Conservation (phyloP, 2,888 invertebrate species). For the Caenorhabditis sp. region DNA sequence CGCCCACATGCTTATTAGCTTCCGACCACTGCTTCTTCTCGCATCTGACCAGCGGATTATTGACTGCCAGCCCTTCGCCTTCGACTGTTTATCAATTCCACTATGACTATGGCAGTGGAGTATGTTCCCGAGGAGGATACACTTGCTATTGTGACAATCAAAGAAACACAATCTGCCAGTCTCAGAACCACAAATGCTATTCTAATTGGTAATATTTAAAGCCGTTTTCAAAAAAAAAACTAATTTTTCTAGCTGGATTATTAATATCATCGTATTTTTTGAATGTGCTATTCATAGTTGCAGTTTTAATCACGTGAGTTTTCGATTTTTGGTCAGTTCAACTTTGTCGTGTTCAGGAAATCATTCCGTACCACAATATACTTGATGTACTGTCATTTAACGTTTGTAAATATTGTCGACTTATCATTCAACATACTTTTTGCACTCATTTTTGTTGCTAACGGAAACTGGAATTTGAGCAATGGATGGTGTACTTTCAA, state of each 20-base stretch:
- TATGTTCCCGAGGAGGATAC: conserved; percentile 72
- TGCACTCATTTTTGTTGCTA: conserved; percentile 71
- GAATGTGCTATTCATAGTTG: conserved; percentile 68
- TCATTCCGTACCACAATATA: conserved; percentile 47
- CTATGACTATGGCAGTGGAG: conserved; percentile 58
- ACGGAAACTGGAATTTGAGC: conserved; percentile 72
- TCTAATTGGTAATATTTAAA: conserved; percentile 49
- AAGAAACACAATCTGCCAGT: conserved; percentile 68
- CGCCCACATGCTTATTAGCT: conserved; percentile 25
- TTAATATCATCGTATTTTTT: conserved; percentile 68
- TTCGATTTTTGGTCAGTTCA: no score
- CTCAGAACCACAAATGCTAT: conserved; percentile 65
- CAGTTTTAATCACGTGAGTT: conserved; percentile 70
- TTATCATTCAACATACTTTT: conserved; percentile 68
- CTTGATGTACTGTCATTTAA: conserved; percentile 59
- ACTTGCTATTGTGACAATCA: conserved; percentile 69
- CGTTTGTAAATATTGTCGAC: conserved; percentile 57
- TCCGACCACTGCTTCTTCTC: neutral
- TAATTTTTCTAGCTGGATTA: conserved; percentile 58
- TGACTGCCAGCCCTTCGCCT: neutral
- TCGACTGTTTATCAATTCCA: neutral
- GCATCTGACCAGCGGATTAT: conserved; percentile 5
- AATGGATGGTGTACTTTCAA: conserved; percentile 70
- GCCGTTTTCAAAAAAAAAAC: neutral
- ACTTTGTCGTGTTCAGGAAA: neutral